Base-by-base conservation (phyloP, 2,888 invertebrate species). In the Dryadula phaetusa region DNA sequence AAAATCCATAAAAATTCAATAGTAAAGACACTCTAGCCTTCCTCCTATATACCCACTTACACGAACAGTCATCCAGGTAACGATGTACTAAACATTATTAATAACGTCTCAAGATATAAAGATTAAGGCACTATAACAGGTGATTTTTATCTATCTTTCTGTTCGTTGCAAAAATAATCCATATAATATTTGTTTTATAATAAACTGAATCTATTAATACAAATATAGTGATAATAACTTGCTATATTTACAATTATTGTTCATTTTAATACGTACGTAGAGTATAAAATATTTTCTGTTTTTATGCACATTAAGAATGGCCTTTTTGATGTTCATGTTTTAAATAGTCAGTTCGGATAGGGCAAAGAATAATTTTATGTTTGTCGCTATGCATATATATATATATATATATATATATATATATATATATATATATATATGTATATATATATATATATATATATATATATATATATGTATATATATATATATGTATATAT, bases 81-180 rank as follows among this genome's bases (percentile, higher is more conserved):
- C 56, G 64, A 66, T 69, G 65, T 44, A 56, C 66, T 64, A 65
- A 62, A 62, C 58, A 71, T 71, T 66, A 69, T 71, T 71, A 69
- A 69, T 71, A 69, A 71, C 69, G 66, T 66, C 69, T 64, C 64
- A 69, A 69, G 66, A 71, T 71, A 14, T 46, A 28, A 37, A 71
- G 69, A 69, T 71, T 66, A 64, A 16, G 53, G 46, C 56, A 46
- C 61, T 56, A 66, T 66, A 69, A 70, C 64, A 69, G 66, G 63
- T 69, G 63, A 69, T 69, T 69, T 60, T 65, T 58, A 70, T 70
- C 69, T 58, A 58, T 42, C 58, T 42, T 49, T 60, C 32, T 32
- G 64, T 65, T 49, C 14, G 18, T 66, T 62, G 69, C 70, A 42
- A 69, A 66, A 62, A 61, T 69, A 47, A 25, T 37, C 60, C 58